A percentile compares a stretch with the other conserved stretches of the same genome.
Evolutionary conservation across 2,888 invertebrate genomes (phyloP).

Genomic region (Limnephilus auricula): DNA sequence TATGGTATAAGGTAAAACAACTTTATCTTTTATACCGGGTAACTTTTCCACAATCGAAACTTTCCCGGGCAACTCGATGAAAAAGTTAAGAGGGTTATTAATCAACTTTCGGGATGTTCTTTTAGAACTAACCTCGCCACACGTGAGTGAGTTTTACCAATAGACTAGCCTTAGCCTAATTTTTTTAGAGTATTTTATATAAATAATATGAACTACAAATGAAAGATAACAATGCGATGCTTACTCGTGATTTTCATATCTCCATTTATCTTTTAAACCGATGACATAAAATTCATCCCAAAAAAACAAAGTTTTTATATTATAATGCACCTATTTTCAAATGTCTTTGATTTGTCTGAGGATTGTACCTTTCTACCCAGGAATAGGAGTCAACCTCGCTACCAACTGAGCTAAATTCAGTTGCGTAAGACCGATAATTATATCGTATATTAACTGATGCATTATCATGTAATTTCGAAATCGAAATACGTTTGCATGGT

Average conservation of each 20-base stretch:
- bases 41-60: conserved; percentile 24
- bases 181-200: not conserved
- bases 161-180: not conserved
- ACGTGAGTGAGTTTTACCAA: conserved; percentile 2
- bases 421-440: too few relatives aligned
- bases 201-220: not conserved
- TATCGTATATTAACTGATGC: too few relatives aligned
- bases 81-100: conserved; percentile 38
- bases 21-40: conserved; percentile 31
- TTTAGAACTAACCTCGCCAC: conserved; percentile 26
- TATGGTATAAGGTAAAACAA: conserved; percentile 8
- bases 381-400: too few relatives aligned
- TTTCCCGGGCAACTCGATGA: conserved; percentile 33
- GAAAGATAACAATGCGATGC: not conserved
- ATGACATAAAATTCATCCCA: not conserved
- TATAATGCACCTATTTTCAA: too few relatives aligned
- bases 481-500: too few relatives aligned
- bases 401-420: too few relatives aligned
- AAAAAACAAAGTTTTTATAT: too few relatives aligned
- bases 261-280: not conserved
- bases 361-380: too few relatives aligned
- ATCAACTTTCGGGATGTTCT: conserved; percentile 25
- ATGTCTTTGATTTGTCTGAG: too few relatives aligned
- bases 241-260: not conserved
- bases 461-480: too few relatives aligned